These are phyloP conservation scores for Mesodorylaimus sp. DNA, from an alignment of 2,888 invertebrate genomes.

Conservation along the genomic window DNA sequence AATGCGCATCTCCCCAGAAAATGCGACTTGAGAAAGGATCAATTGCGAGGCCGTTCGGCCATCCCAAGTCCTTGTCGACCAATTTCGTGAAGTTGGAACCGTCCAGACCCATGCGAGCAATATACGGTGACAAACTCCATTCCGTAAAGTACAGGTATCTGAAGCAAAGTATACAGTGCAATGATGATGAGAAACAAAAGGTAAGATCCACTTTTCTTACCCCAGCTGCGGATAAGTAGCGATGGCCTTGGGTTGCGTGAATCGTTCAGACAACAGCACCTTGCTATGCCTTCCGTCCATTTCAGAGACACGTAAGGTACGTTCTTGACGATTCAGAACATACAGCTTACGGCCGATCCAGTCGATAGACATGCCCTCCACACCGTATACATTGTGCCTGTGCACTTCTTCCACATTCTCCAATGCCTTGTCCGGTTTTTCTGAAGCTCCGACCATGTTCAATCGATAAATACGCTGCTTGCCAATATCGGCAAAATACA, in stretches of 20 bases:
- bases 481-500: slow-evolving; percentile 82
- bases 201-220: no score
- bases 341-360: slow-evolving; percentile 89
- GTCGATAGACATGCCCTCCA: slow-evolving; percentile 92
- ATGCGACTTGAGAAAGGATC: slow-evolving; percentile 86
- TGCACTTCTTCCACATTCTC: slow-evolving; percentile 56
- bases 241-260: slow-evolving; percentile 80
- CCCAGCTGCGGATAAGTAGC: slow-evolving; percentile 85
- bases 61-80: slow-evolving; percentile 80
- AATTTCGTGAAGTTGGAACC: slow-evolving; percentile 74
- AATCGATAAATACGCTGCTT: slow-evolving; percentile 25
- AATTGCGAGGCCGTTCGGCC: slow-evolving; percentile 92
- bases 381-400: slow-evolving; percentile 74
- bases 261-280: slow-evolving; percentile 56
- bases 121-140: slow-evolving; percentile 71
- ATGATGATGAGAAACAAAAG: no score
- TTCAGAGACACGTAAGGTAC: slow-evolving; percentile 84
- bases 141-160: slow-evolving; percentile 68
- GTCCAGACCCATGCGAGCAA: slow-evolving; percentile 91
- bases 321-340: slow-evolving; percentile 84
- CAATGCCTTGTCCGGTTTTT: slow-evolving; percentile 19
- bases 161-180: slow-evolving; percentile 9
- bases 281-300: slow-evolving; percentile 74
- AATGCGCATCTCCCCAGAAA: slow-evolving; percentile 93
- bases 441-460: slow-evolving; percentile 18